Evolutionary conservation across 2,888 invertebrate species (phyloP).

Genomic region (Brachypalpus laphriformis): DNA sequence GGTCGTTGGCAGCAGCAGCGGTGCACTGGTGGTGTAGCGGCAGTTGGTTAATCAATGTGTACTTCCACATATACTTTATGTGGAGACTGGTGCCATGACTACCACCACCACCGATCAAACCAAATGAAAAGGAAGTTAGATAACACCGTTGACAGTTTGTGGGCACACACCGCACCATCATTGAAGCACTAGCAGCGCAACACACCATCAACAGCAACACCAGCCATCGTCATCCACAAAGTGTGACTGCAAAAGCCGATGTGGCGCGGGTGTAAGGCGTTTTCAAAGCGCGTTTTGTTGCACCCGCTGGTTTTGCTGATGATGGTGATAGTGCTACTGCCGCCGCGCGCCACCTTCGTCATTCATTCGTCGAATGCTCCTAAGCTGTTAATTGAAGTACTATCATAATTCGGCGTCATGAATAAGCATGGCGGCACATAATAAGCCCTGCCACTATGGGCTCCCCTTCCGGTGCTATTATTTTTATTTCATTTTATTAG

Average conservation of each 20-base stretch:
- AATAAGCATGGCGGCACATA: conserved; percentile 6
- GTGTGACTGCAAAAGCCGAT: conserved; percentile 14
- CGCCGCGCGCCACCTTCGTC: background rate
- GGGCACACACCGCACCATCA: conserved; percentile 43
- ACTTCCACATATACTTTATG: conserved; percentile 18
- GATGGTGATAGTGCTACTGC: background rate
- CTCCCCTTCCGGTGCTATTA: conserved; percentile 37
- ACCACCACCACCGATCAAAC: conserved; percentile 31
- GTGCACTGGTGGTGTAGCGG: too few species aligned
- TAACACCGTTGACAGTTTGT: conserved; percentile 50
- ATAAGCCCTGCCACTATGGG: conserved; percentile 32
- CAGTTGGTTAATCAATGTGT: conserved; percentile 30
- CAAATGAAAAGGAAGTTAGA: conserved; percentile 54
- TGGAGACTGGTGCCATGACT: conserved; percentile 18
- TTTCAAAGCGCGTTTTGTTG: background rate
- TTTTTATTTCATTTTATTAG: conserved; percentile 6
- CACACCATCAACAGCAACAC: conserved; percentile 1
- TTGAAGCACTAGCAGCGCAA: background rate
- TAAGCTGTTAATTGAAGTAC: conserved; percentile 31
- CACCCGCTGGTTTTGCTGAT: too few species aligned
- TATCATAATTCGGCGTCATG: conserved; percentile 9
- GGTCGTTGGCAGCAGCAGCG: too few species aligned
- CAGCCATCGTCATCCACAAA: conserved; percentile 2
- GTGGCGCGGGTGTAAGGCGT: conserved; percentile 25
- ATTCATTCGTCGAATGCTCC: background rate